Percentiles rank a stretch among this genome's conserved stretches.
Evolutionary conservation across 2,888 invertebrate genomes (phyloP).

Genomic region (Hoplodrina ambigua): DNA sequence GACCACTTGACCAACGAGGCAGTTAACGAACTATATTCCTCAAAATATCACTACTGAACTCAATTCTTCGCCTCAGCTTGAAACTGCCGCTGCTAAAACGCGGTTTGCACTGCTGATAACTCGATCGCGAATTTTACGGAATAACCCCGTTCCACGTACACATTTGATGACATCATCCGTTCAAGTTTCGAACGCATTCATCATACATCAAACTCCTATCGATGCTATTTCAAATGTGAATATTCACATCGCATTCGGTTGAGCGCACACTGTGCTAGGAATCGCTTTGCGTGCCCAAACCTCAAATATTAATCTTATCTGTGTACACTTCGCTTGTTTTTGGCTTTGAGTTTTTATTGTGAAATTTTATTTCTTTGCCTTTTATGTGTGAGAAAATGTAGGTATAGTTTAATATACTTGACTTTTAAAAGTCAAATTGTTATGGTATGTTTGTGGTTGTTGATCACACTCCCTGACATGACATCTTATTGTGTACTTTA

Average conservation of each 20-base stretch:
- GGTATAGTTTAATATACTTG: too few species aligned
- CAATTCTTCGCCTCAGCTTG: not conserved
- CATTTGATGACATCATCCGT: slow-evolving; percentile 32
- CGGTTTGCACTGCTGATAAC: not conserved
- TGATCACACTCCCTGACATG: too few species aligned
- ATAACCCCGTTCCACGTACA: slow-evolving; percentile 6
- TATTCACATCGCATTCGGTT: slow-evolving; percentile 29
- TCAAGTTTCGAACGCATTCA: slow-evolving; percentile 26
- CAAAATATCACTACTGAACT: not conserved
- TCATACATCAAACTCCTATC: slow-evolving; percentile 20
- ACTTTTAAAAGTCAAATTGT: too few species aligned
- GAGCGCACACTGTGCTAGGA: slow-evolving; percentile 37
- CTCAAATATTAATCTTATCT: slow-evolving; percentile 54
- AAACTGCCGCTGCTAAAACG: slow-evolving; percentile 1
- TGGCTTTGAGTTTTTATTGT: slow-evolving; percentile 31
- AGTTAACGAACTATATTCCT: too few species aligned
- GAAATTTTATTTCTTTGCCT: not conserved
- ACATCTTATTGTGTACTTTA: too few species aligned
- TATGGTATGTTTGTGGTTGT: too few species aligned
- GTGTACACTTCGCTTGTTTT: slow-evolving; percentile 29
- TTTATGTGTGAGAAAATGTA: not conserved
- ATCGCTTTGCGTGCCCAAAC: slow-evolving; percentile 40
- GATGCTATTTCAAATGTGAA: slow-evolving; percentile 38
- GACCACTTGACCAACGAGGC: too few species aligned
- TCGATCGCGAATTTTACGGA: not conserved